Evolutionary conservation across 2,113 vertebrate species (phyloP).

Genomic region (Nicator chloris): DNA sequence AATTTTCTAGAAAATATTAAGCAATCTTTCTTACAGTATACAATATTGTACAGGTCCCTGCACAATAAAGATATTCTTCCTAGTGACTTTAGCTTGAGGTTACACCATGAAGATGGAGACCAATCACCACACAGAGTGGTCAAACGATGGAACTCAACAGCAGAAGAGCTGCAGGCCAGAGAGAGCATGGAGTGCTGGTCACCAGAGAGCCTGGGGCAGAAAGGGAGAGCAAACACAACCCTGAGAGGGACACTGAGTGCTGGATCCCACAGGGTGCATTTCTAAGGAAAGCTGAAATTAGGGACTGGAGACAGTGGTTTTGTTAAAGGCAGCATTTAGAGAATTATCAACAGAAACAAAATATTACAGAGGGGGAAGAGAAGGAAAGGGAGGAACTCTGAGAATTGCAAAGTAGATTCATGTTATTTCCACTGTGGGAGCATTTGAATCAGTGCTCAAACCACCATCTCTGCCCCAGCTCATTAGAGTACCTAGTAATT

Average conservation of each 20-base stretch:
- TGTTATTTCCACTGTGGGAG: not conserved
- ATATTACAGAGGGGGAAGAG: not conserved
- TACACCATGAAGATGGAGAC: not conserved
- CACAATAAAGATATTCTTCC: not conserved
- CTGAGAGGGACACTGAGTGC: not conserved
- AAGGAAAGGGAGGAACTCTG: not conserved
- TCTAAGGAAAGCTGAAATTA: constrained; percentile 19
- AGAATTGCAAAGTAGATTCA: not conserved
- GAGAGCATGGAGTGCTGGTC: rapidly evolving
- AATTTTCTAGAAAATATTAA: constrained; percentile 6
- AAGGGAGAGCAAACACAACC: not conserved
- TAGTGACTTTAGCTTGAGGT: not conserved
- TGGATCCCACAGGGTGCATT: not conserved
- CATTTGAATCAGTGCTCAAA: not conserved
- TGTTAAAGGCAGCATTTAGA: constrained; percentile 34
- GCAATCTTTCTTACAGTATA: not conserved
- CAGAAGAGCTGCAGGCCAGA: not conserved
- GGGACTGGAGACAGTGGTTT: constrained; percentile 3
- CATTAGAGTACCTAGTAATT: not conserved
- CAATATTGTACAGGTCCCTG: not conserved
- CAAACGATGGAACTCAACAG: not conserved
- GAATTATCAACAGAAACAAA: constrained; percentile 30
- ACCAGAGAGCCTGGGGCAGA: not conserved
- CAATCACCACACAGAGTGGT: not conserved
- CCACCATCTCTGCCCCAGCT: not conserved